These are phyloP conservation scores for Dryococelus australis DNA, from an alignment of 2,888 invertebrate species.

Conservation along the genomic window DNA sequence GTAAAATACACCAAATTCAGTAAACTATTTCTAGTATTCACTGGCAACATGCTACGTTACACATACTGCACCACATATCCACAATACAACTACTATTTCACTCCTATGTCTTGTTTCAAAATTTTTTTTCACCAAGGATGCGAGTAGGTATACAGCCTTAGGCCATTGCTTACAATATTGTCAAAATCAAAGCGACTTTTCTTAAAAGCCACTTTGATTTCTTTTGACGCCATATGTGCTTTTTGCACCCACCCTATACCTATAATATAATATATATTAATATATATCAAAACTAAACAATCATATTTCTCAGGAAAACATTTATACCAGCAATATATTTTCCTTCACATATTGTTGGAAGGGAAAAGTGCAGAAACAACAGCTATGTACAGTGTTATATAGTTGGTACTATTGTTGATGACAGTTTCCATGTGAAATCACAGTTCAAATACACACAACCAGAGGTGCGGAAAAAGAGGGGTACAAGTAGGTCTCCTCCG, in stretches of 20 bases:
- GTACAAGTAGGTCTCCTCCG: no score
- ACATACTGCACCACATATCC: background rate
- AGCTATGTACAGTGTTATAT: background rate
- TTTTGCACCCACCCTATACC: background rate
- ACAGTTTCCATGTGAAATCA: background rate
- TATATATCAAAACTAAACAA: slow-evolving; percentile 29
- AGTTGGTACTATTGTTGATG: background rate
- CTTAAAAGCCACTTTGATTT: background rate
- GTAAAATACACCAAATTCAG: no score
- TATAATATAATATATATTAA: slow-evolving; percentile 26
- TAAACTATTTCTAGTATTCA: no score
- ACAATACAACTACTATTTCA: background rate
- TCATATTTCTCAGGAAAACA: slow-evolving; percentile 20
- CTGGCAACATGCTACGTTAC: no score
- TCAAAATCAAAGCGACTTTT: background rate
- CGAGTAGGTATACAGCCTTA: background rate
- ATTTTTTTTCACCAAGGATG: background rate
- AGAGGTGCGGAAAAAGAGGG: no score
- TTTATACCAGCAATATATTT: slow-evolving; percentile 5
- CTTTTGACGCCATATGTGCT: background rate
- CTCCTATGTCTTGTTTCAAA: background rate
- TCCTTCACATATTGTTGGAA: background rate
- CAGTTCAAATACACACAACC: background rate
- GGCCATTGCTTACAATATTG: background rate
- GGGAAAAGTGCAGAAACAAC: background rate